Percentiles rank a stretch among this genome's conserved stretches.
Conservation (phyloP, 2,113 vertebrate genomes). For the Picathartes gymnocephalus region DNA sequence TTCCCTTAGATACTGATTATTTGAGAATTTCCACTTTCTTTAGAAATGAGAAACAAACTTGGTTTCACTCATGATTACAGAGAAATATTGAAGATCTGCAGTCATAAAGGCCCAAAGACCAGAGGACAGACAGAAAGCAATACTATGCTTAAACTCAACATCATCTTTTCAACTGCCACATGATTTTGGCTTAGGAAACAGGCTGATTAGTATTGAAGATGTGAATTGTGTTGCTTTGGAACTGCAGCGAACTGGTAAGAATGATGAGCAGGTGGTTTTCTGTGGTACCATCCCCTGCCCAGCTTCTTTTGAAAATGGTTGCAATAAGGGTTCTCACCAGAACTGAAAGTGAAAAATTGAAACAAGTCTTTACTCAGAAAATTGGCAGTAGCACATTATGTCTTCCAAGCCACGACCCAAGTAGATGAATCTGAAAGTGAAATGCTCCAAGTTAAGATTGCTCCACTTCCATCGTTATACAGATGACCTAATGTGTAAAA, state of each 20-base stretch:
- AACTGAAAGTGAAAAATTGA: neutral
- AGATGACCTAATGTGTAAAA: neutral
- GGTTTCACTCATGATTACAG: neutral
- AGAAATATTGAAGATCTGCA: neutral
- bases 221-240: neutral
- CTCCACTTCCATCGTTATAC: neutral
- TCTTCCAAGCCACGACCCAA: neutral
- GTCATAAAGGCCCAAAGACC: neutral
- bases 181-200: neutral
- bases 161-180: neutral
- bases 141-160: neutral
- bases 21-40: neutral
- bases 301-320: neutral
- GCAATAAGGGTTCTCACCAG: neutral
- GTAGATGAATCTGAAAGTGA: neutral
- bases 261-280: neutral
- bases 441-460: neutral
- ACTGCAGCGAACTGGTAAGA: accelerated
- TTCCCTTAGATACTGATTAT: neutral
- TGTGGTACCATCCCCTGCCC: neutral
- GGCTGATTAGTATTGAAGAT: neutral
- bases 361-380: neutral
- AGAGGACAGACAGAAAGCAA: neutral
- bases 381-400: neutral
- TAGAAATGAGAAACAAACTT: neutral